Percentiles rank a stretch among this genome's conserved stretches.
Evolutionary conservation across 2,113 vertebrate genomes (phyloP).

Genomic region (Actenoides hombroni): DNA sequence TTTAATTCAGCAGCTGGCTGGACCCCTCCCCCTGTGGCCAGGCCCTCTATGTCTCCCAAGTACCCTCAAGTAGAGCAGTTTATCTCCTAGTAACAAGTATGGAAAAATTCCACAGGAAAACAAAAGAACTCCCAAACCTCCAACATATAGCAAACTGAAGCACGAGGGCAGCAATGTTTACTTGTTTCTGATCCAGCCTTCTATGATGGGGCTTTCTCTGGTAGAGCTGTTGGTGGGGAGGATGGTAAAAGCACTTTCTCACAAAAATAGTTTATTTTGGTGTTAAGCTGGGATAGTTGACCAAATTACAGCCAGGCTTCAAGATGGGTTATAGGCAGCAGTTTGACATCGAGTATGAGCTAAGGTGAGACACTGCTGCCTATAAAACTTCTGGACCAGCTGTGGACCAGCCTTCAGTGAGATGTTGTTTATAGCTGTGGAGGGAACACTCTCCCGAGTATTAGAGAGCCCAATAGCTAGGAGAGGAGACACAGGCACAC

Average conservation of each 20-base stretch:
- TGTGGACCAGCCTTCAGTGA: background rate
- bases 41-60: too few species aligned
- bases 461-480: background rate
- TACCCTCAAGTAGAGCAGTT: too few species aligned
- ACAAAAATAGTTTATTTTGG: background rate
- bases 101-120: too few species aligned
- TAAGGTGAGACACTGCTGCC: too few species aligned
- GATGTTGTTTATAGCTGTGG: background rate
- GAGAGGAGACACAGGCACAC: background rate
- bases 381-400: too few species aligned
- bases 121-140: too few species aligned
- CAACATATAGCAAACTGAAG: background rate
- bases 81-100: too few species aligned
- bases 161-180: background rate
- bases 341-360: too few species aligned
- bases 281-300: background rate
- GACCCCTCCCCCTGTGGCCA: too few species aligned
- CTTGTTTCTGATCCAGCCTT: background rate
- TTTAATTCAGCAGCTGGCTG: too few species aligned
- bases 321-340: background rate
- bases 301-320: background rate
- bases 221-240: background rate
- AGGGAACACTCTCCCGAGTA: background rate
- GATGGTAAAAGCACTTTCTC: background rate
- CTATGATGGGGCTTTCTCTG: background rate